phyloP scores from a whole-genome alignment of 2,113 vertebrate genomes.

The Corythoichthys haematopterus region DNA sequence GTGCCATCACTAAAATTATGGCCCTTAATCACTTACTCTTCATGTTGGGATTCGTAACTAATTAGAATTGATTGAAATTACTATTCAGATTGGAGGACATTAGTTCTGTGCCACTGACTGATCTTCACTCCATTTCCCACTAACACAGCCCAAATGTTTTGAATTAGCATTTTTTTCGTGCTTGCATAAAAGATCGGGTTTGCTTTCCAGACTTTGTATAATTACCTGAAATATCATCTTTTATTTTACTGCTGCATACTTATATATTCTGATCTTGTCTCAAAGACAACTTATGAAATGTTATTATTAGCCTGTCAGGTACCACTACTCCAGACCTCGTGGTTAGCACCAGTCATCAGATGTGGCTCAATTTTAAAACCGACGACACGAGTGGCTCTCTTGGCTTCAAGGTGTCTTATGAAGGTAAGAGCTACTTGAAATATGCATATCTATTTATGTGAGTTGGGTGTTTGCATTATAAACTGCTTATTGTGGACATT shows the following conservation, averaged over 20 bases:
- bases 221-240: conserved; percentile 22
- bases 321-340: conserved; percentile 91
- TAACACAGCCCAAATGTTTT: conserved; percentile 35
- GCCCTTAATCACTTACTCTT: conserved; percentile 49
- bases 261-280: not conserved
- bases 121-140: conserved; percentile 46
- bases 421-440: conserved; percentile 74
- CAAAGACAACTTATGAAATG: not conserved
- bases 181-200: not conserved
- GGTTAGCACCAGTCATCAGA: conserved; percentile 95
- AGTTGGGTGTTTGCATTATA: not conserved
- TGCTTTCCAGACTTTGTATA: conserved; percentile 11
- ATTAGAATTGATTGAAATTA: conserved; percentile 9
- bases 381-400: conserved; percentile 90
- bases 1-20: conserved; percentile 46
- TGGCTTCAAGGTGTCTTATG: conserved; percentile 93
- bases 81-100: conserved; percentile 55
- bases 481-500: not conserved
- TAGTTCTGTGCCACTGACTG: conserved; percentile 46
- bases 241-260: conserved; percentile 10
- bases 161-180: not conserved
- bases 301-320: conserved; percentile 82
- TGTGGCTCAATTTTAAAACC: conserved; percentile 99
- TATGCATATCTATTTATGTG: not conserved
- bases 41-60: conserved; percentile 35